Percentiles rank a stretch among this genome's conserved stretches.
These are phyloP conservation scores for Labeo rohita DNA, from an alignment of 2,113 vertebrate genomes.

Conservation along the genomic window DNA sequence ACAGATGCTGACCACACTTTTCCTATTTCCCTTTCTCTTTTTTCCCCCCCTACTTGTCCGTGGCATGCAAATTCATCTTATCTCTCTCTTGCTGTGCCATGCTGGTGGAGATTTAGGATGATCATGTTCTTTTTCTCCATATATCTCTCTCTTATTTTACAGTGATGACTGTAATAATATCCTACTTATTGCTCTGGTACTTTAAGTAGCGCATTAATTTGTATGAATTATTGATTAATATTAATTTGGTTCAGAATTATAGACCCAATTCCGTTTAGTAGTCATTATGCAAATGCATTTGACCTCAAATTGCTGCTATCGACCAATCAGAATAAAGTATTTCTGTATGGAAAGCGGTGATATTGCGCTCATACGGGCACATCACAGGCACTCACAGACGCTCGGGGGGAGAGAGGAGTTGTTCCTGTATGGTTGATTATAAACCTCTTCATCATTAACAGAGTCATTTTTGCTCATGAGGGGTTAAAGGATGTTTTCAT, in stretches of 20 bases:
- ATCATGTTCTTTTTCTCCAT: constrained; percentile 10
- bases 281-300: not conserved
- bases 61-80: constrained; percentile 58
- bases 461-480: not conserved
- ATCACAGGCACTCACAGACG: not conserved
- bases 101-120: constrained; percentile 48
- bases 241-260: not conserved
- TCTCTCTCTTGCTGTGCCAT: constrained; percentile 40
- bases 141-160: constrained; percentile 11
- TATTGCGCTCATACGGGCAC: not conserved
- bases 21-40: constrained; percentile 28
- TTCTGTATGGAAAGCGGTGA: not conserved
- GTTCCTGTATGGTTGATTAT: not conserved
- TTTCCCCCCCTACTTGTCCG: constrained; percentile 36
- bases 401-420: not conserved
- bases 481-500: constrained; percentile 27
- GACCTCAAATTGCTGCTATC: not conserved
- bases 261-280: not conserved
- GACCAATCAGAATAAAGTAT: not conserved
- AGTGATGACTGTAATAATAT: not conserved
- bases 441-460: constrained; percentile 31
- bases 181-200: not conserved
- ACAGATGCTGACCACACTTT: constrained; percentile 50
- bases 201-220: not conserved
- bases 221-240: not conserved